These are phyloP conservation scores for Schizopygopsis malacanthus DNA, from an alignment of 2,797 vertebrate species.

Conservation along the genomic window DNA sequence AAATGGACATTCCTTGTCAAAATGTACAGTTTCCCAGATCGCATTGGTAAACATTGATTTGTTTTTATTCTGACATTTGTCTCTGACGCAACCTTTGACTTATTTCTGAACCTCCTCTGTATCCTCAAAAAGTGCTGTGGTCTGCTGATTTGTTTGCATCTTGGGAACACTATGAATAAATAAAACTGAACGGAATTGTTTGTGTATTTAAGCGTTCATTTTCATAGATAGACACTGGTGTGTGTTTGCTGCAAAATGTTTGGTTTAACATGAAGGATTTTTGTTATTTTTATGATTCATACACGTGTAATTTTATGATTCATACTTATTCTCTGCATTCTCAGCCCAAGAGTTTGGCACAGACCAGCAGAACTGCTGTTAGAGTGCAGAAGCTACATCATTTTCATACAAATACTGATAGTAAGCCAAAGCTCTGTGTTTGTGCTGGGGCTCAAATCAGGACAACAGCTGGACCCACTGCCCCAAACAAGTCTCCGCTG, in stretches of 20 bases:
- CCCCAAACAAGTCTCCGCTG: constrained; percentile 64
- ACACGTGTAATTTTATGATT: constrained; percentile 24
- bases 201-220: background rate
- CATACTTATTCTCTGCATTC: background rate
- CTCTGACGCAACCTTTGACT: background rate
- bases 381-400: background rate
- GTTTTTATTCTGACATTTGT: background rate
- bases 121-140: background rate
- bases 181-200: background rate
- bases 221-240: background rate
- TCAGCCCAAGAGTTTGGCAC: constrained; percentile 18
- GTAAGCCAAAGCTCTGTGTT: constrained; percentile 18
- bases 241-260: background rate
- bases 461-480: constrained; percentile 51
- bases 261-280: background rate
- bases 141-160: background rate
- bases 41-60: background rate
- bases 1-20: background rate
- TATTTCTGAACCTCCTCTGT: background rate
- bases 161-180: background rate
- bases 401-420: constrained; percentile 22
- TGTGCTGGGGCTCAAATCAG: constrained; percentile 45
- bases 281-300: background rate
- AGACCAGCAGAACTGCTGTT: background rate
- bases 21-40: background rate